Conservation (phyloP, 2,888 invertebrate species). For the Eupsilia transversa region DNA sequence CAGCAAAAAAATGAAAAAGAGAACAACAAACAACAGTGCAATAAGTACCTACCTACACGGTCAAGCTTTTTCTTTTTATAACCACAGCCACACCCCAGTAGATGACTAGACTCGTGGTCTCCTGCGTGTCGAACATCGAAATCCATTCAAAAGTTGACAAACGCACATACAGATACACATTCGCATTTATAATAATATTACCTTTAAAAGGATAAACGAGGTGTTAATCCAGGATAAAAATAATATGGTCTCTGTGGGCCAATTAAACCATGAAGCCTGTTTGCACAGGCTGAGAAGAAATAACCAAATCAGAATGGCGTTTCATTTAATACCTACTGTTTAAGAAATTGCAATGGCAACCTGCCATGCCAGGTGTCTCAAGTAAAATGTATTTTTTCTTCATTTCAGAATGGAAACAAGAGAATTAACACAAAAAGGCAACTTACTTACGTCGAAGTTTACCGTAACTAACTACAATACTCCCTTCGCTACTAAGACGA, state of each 20-base stretch:
- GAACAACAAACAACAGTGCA: not conserved
- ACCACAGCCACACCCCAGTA: too few species aligned
- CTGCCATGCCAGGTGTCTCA: too few species aligned
- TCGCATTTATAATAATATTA: too few species aligned
- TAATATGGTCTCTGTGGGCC: not conserved
- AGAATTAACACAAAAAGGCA: conserved; percentile 69
- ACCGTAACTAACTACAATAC: conserved; percentile 71
- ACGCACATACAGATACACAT: not conserved
- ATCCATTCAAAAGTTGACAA: not conserved
- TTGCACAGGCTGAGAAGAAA: not conserved
- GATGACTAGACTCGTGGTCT: too few species aligned
- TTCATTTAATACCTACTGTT: too few species aligned
- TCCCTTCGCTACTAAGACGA: conserved; percentile 67
- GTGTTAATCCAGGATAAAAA: too few species aligned
- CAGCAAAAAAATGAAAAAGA: not conserved
- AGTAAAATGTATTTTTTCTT: conserved; percentile 6
- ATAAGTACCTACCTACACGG: too few species aligned
- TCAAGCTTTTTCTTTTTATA: too few species aligned
- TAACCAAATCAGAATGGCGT: not conserved
- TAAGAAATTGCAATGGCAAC: too few species aligned
- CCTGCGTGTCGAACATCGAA: not conserved
- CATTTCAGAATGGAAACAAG: conserved; percentile 71
- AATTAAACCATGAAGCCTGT: not conserved
- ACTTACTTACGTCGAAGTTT: conserved; percentile 69
- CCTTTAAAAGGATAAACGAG: not conserved